Evolutionary conservation across 2,113 vertebrate species (phyloP).

Genomic region (Lepus timidus): DNA sequence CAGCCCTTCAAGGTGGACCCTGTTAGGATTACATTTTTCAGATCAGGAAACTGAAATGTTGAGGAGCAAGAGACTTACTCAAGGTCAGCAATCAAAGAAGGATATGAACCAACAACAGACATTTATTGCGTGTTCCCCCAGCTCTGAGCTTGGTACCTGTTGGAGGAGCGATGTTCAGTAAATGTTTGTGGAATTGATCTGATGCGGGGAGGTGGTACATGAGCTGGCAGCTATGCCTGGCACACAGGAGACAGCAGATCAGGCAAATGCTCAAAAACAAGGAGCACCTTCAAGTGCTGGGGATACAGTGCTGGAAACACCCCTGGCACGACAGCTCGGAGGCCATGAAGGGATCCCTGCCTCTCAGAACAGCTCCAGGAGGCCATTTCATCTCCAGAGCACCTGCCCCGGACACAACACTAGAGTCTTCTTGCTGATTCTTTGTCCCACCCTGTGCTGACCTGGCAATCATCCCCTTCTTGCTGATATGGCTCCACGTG

Average conservation of each 20-base stretch:
- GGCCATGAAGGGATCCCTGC: not conserved
- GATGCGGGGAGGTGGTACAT: not conserved
- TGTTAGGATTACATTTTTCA: not conserved
- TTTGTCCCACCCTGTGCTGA: not conserved
- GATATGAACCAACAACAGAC: not conserved
- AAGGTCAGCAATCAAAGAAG: slow-evolving; percentile 29
- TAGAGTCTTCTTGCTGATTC: not conserved
- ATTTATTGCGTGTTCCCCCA: not conserved
- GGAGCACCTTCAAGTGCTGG: not conserved
- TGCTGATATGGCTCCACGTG: not conserved
- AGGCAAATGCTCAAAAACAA: slow-evolving; percentile 9
- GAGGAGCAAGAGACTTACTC: not conserved
- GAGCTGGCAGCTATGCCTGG: not conserved
- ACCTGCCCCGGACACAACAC: not conserved
- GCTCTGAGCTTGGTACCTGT: not conserved
- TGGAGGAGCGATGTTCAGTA: slow-evolving; percentile 20
- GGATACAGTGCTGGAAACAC: not conserved
- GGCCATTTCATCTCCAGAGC: not conserved
- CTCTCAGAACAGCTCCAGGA: not conserved
- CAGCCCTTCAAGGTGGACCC: not conserved
- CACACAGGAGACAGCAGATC: slow-evolving; percentile 5
- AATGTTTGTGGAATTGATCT: slow-evolving; percentile 72
- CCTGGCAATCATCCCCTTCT: not conserved
- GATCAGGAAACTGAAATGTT: not conserved
- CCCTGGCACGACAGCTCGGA: not conserved